Conservation (phyloP, 2,113 vertebrate species). For the Orycteropus afer region DNA sequence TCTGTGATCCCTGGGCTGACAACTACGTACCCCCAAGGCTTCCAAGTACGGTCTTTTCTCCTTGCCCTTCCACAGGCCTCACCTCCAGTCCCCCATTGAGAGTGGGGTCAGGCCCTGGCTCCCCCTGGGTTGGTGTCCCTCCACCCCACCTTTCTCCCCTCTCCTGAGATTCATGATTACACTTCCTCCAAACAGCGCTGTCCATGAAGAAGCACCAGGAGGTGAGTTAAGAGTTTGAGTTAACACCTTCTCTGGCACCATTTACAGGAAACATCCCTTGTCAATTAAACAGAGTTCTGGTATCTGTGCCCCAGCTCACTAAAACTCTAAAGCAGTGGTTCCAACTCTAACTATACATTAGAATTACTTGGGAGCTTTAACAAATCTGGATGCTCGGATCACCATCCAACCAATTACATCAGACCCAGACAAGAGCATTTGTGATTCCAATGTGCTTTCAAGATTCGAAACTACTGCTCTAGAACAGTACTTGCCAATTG, state of each 20-base stretch:
- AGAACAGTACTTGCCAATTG: background rate
- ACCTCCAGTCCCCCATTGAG: background rate
- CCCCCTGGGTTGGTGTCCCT: background rate
- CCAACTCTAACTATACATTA: background rate
- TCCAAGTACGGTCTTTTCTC: conserved; percentile 46
- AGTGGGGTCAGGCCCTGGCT: background rate
- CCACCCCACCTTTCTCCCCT: background rate
- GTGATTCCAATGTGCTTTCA: background rate
- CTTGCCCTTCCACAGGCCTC: background rate
- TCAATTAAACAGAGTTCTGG: background rate
- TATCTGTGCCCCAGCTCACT: accelerated
- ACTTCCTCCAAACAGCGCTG: conserved; percentile 53
- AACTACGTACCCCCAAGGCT: conserved; percentile 33
- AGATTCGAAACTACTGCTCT: background rate
- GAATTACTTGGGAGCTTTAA: background rate
- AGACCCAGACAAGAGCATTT: background rate
- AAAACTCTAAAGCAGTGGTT: background rate
- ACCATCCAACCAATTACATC: background rate
- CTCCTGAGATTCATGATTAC: background rate
- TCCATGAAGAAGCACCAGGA: background rate
- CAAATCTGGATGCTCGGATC: background rate
- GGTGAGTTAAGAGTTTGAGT: conserved; percentile 27
- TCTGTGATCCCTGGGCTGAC: conserved; percentile 69
- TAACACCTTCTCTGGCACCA: background rate
- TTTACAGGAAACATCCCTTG: background rate